Evolutionary conservation across 1,140 invertebrate genomes (phyloP).

Genomic region (Drosophila littoralis): DNA sequence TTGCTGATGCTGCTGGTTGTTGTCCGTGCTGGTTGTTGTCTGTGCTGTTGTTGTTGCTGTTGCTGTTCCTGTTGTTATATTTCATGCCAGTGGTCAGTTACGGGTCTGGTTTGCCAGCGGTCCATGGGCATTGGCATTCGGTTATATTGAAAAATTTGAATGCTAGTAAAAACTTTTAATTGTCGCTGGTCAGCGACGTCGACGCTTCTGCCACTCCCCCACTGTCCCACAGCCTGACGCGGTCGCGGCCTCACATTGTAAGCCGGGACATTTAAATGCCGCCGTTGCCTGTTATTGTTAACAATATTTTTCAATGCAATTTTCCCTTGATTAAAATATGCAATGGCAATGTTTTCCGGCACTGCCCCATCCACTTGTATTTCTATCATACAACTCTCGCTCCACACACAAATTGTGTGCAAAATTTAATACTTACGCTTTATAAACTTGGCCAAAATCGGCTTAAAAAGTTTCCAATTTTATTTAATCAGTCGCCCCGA

Average conservation of each 20-base stretch:
- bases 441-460: conserved; percentile 18
- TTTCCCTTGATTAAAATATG: conserved; percentile 82
- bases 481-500: conserved; percentile 31
- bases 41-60: conserved; percentile 4
- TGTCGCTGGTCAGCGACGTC: conserved; percentile 58
- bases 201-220: background rate
- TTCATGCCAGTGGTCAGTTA: conserved; percentile 67
- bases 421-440: conserved; percentile 31
- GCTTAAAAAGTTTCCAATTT: conserved; percentile 32
- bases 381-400: conserved; percentile 10
- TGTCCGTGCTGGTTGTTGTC: conserved; percentile 35
- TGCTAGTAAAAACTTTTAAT: conserved; percentile 82
- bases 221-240: conserved; percentile 6
- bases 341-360: conserved; percentile 75
- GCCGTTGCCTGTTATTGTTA: conserved; percentile 74
- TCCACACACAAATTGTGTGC: conserved; percentile 26
- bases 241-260: conserved; percentile 52
- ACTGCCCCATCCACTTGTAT: background rate
- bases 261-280: conserved; percentile 66
- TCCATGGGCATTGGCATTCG: conserved; percentile 59
- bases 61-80: conserved; percentile 34
- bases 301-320: conserved; percentile 81
- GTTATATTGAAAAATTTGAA: conserved; percentile 81
- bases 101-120: conserved; percentile 49
- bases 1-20: conserved; percentile 43